phyloP scores from a whole-genome alignment of 1,140 invertebrate species.

The Olivierus martensii region DNA sequence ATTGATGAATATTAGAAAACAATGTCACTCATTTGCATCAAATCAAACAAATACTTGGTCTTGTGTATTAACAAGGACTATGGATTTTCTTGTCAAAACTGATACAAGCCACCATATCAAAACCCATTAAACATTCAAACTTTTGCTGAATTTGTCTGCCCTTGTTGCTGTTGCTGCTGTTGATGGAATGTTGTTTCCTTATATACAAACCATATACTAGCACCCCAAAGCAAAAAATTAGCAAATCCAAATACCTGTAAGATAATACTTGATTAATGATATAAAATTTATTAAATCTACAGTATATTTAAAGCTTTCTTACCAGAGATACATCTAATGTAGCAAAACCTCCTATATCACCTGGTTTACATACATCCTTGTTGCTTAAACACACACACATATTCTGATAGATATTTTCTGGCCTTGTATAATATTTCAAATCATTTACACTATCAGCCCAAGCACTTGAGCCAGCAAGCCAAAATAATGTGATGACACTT shows the following conservation, averaged over 20 bases:
- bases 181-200: conserved; percentile 43
- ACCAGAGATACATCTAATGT: conserved; percentile 21
- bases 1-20: too few relatives aligned
- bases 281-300: not conserved
- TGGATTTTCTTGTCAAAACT: too few relatives aligned
- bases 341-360: conserved; percentile 16
- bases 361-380: conserved; percentile 1
- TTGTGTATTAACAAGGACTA: too few relatives aligned
- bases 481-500: conserved; percentile 43
- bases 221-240: conserved; percentile 50
- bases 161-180: conserved; percentile 2
- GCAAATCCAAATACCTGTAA: conserved; percentile 50
- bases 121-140: too few relatives aligned
- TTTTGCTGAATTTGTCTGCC: not conserved
- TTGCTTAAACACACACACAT: conserved; percentile 15
- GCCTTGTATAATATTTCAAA: conserved; percentile 40
- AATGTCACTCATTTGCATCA: too few relatives aligned
- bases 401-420: conserved; percentile 21
- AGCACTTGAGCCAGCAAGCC: conserved; percentile 48
- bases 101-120: too few relatives aligned
- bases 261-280: not conserved
- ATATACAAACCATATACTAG: conserved; percentile 55
- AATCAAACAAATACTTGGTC: too few relatives aligned
- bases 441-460: conserved; percentile 48
- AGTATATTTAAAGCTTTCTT: not conserved